A percentile compares a stretch with the other conserved stretches of the same genome.
phyloP scores from a whole-genome alignment of 2,888 invertebrate genomes.

The Hecatera dysodea region DNA sequence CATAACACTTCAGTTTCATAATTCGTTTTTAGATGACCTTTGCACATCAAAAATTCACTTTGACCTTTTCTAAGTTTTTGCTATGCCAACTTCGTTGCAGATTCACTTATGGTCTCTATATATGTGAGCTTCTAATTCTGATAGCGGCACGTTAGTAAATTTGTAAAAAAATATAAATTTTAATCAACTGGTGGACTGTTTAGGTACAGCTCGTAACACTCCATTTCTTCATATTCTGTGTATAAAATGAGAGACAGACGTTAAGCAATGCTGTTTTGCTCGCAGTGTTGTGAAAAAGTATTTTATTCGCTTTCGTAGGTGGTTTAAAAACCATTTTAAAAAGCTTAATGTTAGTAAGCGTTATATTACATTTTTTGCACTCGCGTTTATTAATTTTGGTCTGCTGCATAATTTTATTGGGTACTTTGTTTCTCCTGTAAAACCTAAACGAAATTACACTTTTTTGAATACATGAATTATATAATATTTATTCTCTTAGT shows the following conservation, averaged over 20 bases:
- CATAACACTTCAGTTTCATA: neutral
- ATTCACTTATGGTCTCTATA: too few relatives aligned
- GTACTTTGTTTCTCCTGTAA: conserved; percentile 36
- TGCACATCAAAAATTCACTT: neutral
- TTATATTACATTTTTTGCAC: conserved; percentile 41
- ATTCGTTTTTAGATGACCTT: neutral
- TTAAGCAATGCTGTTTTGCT: conserved; percentile 9
- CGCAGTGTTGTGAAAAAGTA: conserved; percentile 1
- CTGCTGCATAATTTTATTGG: conserved; percentile 37
- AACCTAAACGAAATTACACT: conserved; percentile 18
- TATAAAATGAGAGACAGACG: neutral
- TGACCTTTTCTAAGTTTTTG: too few relatives aligned
- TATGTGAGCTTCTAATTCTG: too few relatives aligned
- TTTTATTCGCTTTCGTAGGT: conserved; percentile 30
- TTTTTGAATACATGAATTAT: conserved; percentile 3
- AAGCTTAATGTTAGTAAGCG: conserved; percentile 10
- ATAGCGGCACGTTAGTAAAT: neutral
- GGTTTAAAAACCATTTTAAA: conserved; percentile 33
- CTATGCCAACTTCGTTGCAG: too few relatives aligned
- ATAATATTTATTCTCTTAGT: neutral
- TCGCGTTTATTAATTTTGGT: conserved; percentile 44
- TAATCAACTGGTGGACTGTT: neutral
- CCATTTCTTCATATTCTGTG: conserved; percentile 1
- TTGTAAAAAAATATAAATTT: neutral
- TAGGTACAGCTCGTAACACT: too few relatives aligned